Base-by-base conservation (phyloP, 2,888 invertebrate genomes). In the Eristalis intricaria region DNA sequence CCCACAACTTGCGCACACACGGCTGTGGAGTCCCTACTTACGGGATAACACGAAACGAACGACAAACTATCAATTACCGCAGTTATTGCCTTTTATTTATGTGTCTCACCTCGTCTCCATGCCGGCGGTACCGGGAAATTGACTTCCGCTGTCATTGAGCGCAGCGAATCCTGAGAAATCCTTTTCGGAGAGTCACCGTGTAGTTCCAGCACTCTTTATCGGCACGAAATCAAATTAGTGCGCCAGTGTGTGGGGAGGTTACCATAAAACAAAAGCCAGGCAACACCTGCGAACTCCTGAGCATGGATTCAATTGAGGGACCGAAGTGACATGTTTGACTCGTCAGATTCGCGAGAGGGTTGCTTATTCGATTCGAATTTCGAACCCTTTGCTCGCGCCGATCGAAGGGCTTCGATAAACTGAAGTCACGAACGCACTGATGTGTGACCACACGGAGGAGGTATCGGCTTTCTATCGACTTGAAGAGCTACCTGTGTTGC, bases 1-100 rank as follows among this genome's bases (percentile, higher is more conserved):
- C 50, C 50, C 50, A 50, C 50, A n/a, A 50, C 19, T 38, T 7
- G 32, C 43, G n/a, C n/a, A n/a, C n/a, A 50, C 43, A 50, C 50
- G 50, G 50, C 50, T 19, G 50, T 50, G 50, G 50, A 63, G 40
- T 56, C 74, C 32, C 8, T 43, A 71, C 69, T 74, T 82, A 85
- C 77, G 61, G 65, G 75, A 66, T 43, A 79, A 75, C 79, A 84
- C 64, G 68, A 73, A 83, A 63, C 43, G 76, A 65, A 85, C 65
- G 68, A 32, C 85, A 65, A 87, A 84, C 87, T 84, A 87, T 87
- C 87, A 87, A 87, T 87, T 87, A 87, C 84, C 63, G 40, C 66
- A 64, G 84, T 84, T 84, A 87, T 76, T 77, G 68, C 50, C 76
- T 56, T 76, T 84, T 87, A 80, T 80, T 87, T 84, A 84, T 68